A percentile compares a stretch with the other conserved stretches of the same genome.
These are phyloP conservation scores for Luidia sarsii DNA, from an alignment of 53 echinoderm and acorn worm species.

Conservation along the genomic window DNA sequence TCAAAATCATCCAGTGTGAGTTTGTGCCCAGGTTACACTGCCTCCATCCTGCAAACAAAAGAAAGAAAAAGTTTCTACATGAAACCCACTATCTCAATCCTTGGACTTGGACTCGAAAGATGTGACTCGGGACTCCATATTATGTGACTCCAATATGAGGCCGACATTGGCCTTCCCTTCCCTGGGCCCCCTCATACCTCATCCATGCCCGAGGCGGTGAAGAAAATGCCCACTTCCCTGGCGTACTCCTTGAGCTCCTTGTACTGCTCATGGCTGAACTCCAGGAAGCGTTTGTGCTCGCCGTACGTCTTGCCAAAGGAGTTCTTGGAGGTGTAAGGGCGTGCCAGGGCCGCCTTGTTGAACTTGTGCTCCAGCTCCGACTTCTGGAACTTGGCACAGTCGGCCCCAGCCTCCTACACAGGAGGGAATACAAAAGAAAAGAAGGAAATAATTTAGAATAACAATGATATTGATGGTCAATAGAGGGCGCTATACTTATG, in stretches of 20 bases:
- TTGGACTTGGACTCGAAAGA: no score
- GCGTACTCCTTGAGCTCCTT: conserved; percentile 88
- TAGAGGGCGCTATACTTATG: not conserved
- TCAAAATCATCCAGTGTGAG: no score
- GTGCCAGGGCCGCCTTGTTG: conserved; percentile 93
- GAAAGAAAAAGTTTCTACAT: no score
- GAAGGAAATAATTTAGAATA: not conserved
- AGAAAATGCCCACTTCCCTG: conserved; percentile 86
- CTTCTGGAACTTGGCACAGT: conserved; percentile 99
- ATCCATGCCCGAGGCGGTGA: conserved; percentile 99
- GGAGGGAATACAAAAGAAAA: not conserved
- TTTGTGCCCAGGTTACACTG: no score
- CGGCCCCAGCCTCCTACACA: conserved; percentile 92
- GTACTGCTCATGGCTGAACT: conserved; percentile 95
- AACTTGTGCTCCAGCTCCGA: conserved; percentile 92
- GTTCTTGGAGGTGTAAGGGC: conserved; percentile 88
- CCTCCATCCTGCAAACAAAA: no score
- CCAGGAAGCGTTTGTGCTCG: conserved; percentile 91
- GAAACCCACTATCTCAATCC: no score
- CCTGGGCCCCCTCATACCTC: conserved; percentile 89
- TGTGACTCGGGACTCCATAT: no score
- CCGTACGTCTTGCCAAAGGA: conserved; percentile 95
- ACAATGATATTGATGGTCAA: not conserved
- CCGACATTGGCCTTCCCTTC: no score
- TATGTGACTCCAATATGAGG: no score